These are phyloP conservation scores for Protula sp. DNA, from an alignment of 2,888 invertebrate genomes.

Conservation along the genomic window DNA sequence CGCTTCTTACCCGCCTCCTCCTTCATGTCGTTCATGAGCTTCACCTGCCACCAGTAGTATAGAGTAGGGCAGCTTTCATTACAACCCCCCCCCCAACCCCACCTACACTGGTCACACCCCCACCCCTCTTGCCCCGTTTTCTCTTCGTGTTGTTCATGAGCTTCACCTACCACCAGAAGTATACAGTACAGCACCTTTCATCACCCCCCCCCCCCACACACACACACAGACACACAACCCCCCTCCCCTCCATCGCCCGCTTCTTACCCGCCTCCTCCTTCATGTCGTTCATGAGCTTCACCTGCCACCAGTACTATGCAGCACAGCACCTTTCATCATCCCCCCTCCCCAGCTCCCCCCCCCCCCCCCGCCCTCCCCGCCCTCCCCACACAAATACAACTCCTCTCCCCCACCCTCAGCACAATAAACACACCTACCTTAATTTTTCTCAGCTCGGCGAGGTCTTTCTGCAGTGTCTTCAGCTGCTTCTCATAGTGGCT, in stretches of 20 bases:
- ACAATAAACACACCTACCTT: too few relatives aligned
- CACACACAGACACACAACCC: neutral
- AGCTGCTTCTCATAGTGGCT: slow-evolving; percentile 72
- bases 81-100: neutral
- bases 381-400: too few relatives aligned
- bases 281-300: slow-evolving; percentile 81
- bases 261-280: slow-evolving; percentile 73
- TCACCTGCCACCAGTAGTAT: slow-evolving; percentile 50
- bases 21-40: slow-evolving; percentile 84
- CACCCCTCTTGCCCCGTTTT: neutral
- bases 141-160: too few relatives aligned
- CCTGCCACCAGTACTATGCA: too few relatives aligned
- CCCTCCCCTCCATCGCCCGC: slow-evolving; percentile 75
- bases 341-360: too few relatives aligned
- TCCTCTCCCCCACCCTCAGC: too few relatives aligned
- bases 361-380: too few relatives aligned
- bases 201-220: neutral
- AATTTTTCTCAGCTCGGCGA: slow-evolving; percentile 75
- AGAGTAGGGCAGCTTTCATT: too few relatives aligned
- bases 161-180: too few relatives aligned
- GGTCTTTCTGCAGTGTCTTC: slow-evolving; percentile 66
- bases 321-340: too few relatives aligned
- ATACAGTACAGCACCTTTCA: neutral
- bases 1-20: slow-evolving; percentile 71
- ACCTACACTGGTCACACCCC: neutral